A percentile compares a stretch with the other conserved stretches of the same genome.
Conservation (phyloP, 2,113 vertebrate genomes). For the Diadophis punctatus region DNA sequence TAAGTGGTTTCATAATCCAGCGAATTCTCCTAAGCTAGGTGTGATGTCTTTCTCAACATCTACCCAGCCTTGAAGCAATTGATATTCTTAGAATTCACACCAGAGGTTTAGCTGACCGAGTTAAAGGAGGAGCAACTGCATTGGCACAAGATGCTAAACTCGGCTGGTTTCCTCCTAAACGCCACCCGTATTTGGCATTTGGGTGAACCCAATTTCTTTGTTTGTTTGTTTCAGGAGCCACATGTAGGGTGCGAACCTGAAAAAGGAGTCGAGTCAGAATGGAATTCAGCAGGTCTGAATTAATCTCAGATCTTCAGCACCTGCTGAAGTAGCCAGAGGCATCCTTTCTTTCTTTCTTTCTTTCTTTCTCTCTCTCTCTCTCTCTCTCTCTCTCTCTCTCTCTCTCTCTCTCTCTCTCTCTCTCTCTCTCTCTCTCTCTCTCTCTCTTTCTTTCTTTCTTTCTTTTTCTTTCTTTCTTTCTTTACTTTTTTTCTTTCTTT, state of each 20-base stretch:
- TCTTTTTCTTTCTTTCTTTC: too few relatives aligned
- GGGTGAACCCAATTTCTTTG: neutral
- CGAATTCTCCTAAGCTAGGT: neutral
- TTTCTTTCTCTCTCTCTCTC: rapidly evolving
- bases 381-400: too few relatives aligned
- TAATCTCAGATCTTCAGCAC: neutral
- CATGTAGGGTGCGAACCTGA: neutral
- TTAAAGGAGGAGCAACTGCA: neutral
- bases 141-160: neutral
- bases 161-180: neutral
- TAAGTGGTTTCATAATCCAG: neutral
- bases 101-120: neutral
- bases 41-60: neutral
- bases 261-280: neutral
- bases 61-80: neutral
- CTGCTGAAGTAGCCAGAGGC: neutral
- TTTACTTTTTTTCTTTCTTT: too few relatives aligned
- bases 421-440: too few relatives aligned
- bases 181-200: neutral
- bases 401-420: too few relatives aligned
- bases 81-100: neutral
- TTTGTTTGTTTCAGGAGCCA: neutral
- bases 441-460: too few relatives aligned
- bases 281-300: neutral
- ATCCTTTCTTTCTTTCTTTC: neutral